These are phyloP conservation scores for Megaceryle maxima DNA, from an alignment of 2,113 vertebrate species.

Conservation along the genomic window DNA sequence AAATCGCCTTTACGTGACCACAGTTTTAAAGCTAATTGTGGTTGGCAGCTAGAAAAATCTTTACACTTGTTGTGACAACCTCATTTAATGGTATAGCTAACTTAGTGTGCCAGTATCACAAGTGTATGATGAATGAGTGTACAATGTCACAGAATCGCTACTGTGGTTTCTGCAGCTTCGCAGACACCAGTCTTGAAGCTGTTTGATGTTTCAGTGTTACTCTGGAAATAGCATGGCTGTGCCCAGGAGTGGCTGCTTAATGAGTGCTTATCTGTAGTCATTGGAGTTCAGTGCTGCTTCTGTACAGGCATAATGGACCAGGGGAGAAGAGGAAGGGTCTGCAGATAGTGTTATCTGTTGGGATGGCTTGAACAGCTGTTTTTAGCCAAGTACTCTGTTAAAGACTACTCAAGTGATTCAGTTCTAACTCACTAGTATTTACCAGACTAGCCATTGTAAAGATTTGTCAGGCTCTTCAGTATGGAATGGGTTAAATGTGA, in stretches of 20 bases:
- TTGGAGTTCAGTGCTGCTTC: background rate
- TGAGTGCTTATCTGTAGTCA: background rate
- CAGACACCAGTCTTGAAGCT: background rate
- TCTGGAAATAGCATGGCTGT: background rate
- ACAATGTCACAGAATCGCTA: accelerated
- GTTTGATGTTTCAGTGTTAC: background rate
- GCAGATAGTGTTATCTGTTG: background rate
- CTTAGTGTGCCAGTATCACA: background rate
- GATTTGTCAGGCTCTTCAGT: background rate
- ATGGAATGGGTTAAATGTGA: background rate
- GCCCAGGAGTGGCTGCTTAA: background rate
- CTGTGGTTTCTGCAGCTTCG: background rate
- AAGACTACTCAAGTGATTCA: background rate
- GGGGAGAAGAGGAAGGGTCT: background rate
- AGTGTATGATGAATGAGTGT: too few species aligned
- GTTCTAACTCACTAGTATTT: background rate
- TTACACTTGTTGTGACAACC: background rate
- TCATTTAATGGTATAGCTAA: background rate
- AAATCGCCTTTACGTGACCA: background rate
- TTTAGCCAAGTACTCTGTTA: background rate
- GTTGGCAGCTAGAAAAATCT: background rate
- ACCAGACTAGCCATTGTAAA: background rate
- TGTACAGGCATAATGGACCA: background rate
- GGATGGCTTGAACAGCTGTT: background rate
- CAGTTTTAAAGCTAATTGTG: background rate